Evolutionary conservation across 1,140 invertebrate genomes (phyloP).

Genomic region (Drosophila mayri): DNA sequence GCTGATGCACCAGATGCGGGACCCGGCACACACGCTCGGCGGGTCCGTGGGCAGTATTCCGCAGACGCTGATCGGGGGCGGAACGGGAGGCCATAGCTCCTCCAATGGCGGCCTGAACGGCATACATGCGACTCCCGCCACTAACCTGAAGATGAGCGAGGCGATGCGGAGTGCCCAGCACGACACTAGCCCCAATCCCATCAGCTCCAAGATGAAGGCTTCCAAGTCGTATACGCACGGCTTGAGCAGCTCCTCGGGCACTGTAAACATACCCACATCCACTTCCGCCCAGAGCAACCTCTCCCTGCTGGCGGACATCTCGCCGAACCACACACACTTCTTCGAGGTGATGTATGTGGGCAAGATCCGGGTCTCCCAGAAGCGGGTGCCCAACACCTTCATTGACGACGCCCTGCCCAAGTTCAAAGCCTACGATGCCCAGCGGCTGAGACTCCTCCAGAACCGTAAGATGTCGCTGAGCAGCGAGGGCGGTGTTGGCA

Average conservation of each 20-base stretch:
- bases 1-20: slow-evolving; percentile 84
- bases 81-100: slow-evolving; percentile 31
- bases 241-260: slow-evolving; percentile 80
- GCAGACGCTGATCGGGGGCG: slow-evolving; percentile 73
- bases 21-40: slow-evolving; percentile 82
- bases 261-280: slow-evolving; percentile 81
- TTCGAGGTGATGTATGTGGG: slow-evolving; percentile 95
- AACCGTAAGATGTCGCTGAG: slow-evolving; percentile 82
- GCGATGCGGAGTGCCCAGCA: slow-evolving; percentile 78
- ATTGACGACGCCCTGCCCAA: slow-evolving; percentile 96
- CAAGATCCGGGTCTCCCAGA: slow-evolving; percentile 93
- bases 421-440: slow-evolving; percentile 92
- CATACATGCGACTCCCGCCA: slow-evolving; percentile 78
- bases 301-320: slow-evolving; percentile 91
- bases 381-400: slow-evolving; percentile 94
- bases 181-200: slow-evolving; percentile 80
- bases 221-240: slow-evolving; percentile 84
- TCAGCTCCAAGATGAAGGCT: slow-evolving; percentile 81
- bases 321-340: slow-evolving; percentile 93
- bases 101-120: slow-evolving; percentile 64
- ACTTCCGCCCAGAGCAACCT: slow-evolving; percentile 81
- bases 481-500: slow-evolving; percentile 70
- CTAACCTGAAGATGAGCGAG: slow-evolving; percentile 80
- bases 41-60: slow-evolving; percentile 84
- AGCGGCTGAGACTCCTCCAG: slow-evolving; percentile 87